A percentile compares a stretch with the other conserved stretches of the same genome.
Evolutionary conservation across 2,888 invertebrate genomes (phyloP).

Genomic region (Colostygia pectinataria): DNA sequence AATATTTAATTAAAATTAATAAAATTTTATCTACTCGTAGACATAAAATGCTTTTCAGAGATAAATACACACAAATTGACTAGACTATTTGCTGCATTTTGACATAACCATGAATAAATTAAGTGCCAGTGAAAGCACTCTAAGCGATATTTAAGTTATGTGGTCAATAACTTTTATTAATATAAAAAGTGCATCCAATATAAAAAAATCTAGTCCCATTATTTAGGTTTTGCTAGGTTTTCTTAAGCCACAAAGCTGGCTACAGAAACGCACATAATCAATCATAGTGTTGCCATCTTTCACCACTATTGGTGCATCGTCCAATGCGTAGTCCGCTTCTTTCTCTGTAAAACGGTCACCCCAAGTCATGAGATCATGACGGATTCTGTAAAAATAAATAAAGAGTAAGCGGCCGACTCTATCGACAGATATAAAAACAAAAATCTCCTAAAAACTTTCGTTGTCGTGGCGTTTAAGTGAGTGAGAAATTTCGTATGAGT

Average conservation of each 20-base stretch:
- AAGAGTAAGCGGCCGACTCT: not conserved
- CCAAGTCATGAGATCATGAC: slow-evolving; percentile 85
- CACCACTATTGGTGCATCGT: slow-evolving; percentile 84
- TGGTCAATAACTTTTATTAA: not conserved
- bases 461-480: no score
- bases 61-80: no score
- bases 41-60: no score
- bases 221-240: slow-evolving; percentile 63
- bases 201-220: not conserved
- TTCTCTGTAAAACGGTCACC: slow-evolving; percentile 85
- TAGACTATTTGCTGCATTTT: no score
- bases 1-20: slow-evolving; percentile 9
- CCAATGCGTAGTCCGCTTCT: slow-evolving; percentile 85
- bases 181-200: not conserved
- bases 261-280: slow-evolving; percentile 85
- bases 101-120: no score
- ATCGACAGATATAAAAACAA: no score
- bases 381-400: slow-evolving; percentile 72
- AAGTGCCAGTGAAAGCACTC: no score
- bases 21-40: slow-evolving; percentile 1
- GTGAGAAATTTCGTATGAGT: no score
- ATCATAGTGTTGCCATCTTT: slow-evolving; percentile 82
- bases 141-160: no score
- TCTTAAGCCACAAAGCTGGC: slow-evolving; percentile 82
- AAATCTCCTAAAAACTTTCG: no score